phyloP scores from a whole-genome alignment of 2,888 invertebrate genomes.

The Agrochola circellaris region DNA sequence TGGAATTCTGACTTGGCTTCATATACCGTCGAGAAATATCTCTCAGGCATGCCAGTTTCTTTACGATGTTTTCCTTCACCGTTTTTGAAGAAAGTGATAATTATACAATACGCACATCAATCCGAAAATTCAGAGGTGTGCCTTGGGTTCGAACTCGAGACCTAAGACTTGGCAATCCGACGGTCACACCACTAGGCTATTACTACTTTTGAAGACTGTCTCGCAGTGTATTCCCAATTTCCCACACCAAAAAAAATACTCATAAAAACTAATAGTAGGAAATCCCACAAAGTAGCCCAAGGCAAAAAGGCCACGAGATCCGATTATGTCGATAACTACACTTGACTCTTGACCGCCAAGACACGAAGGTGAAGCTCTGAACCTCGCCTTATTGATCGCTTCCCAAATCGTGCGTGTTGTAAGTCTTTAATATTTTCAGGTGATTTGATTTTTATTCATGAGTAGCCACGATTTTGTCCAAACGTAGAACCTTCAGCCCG shows the following conservation, averaged over 20 bases:
- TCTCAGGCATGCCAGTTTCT: no score
- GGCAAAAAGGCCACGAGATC: conserved; percentile 57
- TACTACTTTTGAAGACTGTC: not conserved
- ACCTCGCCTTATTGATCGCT: conserved; percentile 37
- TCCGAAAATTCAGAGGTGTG: no score
- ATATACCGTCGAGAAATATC: no score
- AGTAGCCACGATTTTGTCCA: not conserved
- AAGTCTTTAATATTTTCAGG: conserved; percentile 15
- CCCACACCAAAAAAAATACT: not conserved
- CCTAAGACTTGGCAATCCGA: no score
- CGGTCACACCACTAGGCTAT: no score
- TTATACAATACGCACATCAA: no score
- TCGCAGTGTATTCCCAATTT: no score
- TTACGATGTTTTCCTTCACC: no score
- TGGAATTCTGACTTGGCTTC: no score
- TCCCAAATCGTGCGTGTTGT: conserved; percentile 35
- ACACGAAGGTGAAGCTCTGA: conserved; percentile 30
- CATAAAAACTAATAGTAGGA: conserved; percentile 21
- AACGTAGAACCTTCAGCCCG: not conserved
- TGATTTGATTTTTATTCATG: conserved; percentile 40
- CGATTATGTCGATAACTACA: conserved; percentile 52
- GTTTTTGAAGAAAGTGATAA: no score
- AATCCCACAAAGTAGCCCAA: conserved; percentile 52
- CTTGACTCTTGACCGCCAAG: conserved; percentile 60
- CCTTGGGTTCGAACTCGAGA: no score